A percentile compares a stretch with the other conserved stretches of the same genome.
phyloP scores from a whole-genome alignment of 2,113 vertebrate species.

The Galeopterus variegatus region DNA sequence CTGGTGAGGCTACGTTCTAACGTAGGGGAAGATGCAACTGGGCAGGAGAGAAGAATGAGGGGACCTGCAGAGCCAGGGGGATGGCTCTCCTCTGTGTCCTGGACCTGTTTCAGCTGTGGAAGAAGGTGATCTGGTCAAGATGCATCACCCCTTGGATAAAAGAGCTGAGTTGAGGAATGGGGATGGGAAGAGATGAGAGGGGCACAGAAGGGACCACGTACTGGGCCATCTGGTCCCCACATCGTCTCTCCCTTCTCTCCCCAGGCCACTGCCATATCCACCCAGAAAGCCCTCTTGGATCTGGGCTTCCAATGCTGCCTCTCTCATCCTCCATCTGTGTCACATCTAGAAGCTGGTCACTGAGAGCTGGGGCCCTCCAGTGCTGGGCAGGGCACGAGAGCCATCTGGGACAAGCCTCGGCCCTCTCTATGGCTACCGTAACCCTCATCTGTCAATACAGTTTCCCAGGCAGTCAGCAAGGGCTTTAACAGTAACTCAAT shows the following conservation, averaged over 20 bases:
- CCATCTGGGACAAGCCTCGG: fast-evolving
- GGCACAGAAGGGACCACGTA: background rate
- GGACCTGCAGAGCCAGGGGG: background rate
- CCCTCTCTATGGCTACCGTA: background rate
- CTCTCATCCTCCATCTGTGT: background rate
- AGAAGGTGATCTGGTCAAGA: background rate
- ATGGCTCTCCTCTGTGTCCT: background rate
- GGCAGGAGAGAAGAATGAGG: too few relatives aligned
- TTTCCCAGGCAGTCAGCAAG: background rate
- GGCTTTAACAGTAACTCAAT: background rate
- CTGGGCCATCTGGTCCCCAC: background rate
- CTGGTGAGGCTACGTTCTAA: background rate
- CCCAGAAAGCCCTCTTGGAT: too few relatives aligned
- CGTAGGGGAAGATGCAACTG: too few relatives aligned
- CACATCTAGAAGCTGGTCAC: background rate
- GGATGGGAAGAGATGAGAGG: too few relatives aligned
- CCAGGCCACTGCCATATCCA: background rate
- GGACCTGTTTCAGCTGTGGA: background rate
- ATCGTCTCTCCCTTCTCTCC: background rate
- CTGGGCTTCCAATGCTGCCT: background rate
- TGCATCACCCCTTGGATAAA: background rate
- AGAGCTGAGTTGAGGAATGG: background rate
- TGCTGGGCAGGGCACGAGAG: background rate
- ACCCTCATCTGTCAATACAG: background rate
- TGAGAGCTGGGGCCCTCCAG: background rate